Evolutionary conservation across 2,888 invertebrate genomes (phyloP).

Genomic region (Schizaphis graminum): DNA sequence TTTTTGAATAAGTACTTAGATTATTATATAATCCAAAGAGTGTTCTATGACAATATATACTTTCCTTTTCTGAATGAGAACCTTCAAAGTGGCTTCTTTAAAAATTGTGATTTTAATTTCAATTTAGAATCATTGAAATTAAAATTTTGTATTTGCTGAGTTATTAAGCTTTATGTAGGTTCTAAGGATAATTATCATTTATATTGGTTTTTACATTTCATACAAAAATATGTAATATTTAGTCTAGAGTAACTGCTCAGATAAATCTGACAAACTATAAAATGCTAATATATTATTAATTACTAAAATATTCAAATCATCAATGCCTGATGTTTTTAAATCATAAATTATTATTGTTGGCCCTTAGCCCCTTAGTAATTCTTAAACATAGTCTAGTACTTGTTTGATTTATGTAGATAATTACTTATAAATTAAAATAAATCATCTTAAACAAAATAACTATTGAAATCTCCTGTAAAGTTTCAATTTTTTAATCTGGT

Average conservation of each 20-base stretch:
- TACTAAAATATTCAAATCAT: not conserved
- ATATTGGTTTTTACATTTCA: not conserved
- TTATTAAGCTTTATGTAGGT: not conserved
- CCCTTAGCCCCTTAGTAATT: not conserved
- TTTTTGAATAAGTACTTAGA: not conserved
- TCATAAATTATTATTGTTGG: not conserved
- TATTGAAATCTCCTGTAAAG: no score
- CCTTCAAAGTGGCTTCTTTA: no score
- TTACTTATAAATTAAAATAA: no score
- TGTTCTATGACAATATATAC: not conserved
- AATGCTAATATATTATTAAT: not conserved
- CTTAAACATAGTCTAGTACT: not conserved
- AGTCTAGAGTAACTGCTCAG: not conserved
- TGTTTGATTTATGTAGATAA: not conserved
- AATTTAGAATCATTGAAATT: not conserved
- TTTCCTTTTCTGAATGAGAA: not conserved
- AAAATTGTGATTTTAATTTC: not conserved
- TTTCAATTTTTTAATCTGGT: no score
- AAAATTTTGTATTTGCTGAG: not conserved
- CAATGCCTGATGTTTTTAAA: not conserved
- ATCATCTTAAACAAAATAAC: no score
- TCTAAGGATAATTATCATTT: not conserved
- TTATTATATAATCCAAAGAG: not conserved
- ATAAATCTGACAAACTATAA: not conserved
- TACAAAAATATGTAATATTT: not conserved